Evolutionary conservation across 2,888 invertebrate genomes (phyloP).

Genomic region (Coremacera marginata): DNA sequence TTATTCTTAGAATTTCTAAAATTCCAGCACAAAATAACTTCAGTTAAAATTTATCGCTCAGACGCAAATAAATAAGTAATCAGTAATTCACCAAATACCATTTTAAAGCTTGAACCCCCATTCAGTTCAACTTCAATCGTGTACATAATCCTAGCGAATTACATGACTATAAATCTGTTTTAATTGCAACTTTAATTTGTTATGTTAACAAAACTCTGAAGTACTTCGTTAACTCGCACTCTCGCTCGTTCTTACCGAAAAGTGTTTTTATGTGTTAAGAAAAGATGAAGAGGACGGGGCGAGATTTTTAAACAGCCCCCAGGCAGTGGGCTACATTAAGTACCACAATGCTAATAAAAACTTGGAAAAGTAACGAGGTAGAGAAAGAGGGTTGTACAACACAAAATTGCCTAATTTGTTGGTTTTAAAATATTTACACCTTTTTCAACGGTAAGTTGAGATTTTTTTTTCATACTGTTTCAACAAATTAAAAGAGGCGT

Average conservation of each 20-base stretch:
- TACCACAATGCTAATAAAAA: not conserved
- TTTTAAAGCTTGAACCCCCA: not conserved
- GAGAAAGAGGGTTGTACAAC: slow-evolving; percentile 16
- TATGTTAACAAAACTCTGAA: slow-evolving; percentile 3
- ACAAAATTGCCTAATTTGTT: slow-evolving; percentile 63
- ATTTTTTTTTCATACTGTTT: not conserved
- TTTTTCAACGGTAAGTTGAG: slow-evolving; percentile 38
- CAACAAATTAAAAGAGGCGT: slow-evolving; percentile 3
- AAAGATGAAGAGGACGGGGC: not conserved
- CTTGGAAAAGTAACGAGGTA: not conserved
- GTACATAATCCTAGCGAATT: slow-evolving; percentile 2
- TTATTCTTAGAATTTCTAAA: too few species aligned
- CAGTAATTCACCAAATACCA: not conserved
- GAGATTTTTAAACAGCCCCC: too few species aligned
- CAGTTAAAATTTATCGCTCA: too few species aligned
- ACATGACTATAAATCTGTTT: slow-evolving; percentile 36
- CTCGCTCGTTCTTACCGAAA: not conserved
- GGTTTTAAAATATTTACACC: slow-evolving; percentile 60
- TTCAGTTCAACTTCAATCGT: not conserved
- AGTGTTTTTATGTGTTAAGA: not conserved
- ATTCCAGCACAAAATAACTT: too few species aligned
- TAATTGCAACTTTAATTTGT: slow-evolving; percentile 36
- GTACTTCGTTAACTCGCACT: too few species aligned
- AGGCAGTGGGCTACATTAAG: not conserved
- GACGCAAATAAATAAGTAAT: not conserved